phyloP scores from a whole-genome alignment of 2,888 invertebrate genomes.

The Heteromurus nitidus region DNA sequence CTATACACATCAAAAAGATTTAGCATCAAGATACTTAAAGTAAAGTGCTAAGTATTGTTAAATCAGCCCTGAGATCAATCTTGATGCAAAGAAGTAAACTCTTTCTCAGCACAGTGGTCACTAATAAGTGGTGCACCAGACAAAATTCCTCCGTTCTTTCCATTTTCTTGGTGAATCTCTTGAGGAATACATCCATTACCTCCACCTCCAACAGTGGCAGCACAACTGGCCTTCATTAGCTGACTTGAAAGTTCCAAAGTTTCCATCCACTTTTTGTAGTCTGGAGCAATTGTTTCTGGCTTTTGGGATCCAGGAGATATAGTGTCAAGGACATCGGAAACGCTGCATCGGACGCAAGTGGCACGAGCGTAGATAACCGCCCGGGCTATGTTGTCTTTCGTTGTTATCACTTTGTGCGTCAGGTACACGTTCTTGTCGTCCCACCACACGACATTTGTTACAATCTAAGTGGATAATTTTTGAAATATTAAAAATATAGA shows the following conservation, averaged over 20 bases:
- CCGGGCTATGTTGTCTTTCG: slow-evolving; percentile 86
- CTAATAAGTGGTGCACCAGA: no score
- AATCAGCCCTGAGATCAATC: no score
- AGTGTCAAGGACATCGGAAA: slow-evolving; percentile 81
- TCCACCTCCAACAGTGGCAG: background rate
- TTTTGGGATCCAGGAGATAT: slow-evolving; percentile 80
- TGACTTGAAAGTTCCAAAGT: slow-evolving; percentile 87
- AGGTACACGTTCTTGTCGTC: slow-evolving; percentile 89
- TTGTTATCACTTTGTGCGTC: slow-evolving; percentile 87
- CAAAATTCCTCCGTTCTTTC: background rate
- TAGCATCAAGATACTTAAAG: no score
- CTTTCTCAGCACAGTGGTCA: no score
- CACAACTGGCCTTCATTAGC: slow-evolving; percentile 78
- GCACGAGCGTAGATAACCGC: slow-evolving; percentile 87
- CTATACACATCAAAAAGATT: no score
- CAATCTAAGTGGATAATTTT: slow-evolving; percentile 41
- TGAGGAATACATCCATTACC: background rate
- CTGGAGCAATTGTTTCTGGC: slow-evolving; percentile 80
- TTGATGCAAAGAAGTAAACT: no score
- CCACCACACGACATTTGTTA: slow-evolving; percentile 83
- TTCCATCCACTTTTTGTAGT: slow-evolving; percentile 85
- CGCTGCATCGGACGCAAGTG: slow-evolving; percentile 79
- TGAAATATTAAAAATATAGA: background rate
- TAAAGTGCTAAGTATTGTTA: no score
- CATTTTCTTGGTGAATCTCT: background rate